phyloP scores from a whole-genome alignment of 2,797 vertebrate genomes.

The Alauda arvensis region DNA sequence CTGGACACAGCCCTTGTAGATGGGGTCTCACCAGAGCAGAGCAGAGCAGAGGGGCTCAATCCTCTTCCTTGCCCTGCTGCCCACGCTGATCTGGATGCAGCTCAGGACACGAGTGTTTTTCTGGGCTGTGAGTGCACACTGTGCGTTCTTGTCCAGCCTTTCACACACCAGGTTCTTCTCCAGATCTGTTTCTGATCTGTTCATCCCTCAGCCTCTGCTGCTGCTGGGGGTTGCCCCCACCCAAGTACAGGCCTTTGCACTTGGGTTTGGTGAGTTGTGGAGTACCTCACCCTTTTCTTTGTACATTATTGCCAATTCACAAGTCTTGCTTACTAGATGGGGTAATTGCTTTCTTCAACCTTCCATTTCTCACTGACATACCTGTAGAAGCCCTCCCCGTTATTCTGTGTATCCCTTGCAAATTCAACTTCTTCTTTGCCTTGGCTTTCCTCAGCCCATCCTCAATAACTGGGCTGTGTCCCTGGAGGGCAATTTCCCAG shows the following conservation, averaged over 20 bases:
- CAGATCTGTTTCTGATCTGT: neutral
- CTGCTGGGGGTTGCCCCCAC: neutral
- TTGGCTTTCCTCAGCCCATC: neutral
- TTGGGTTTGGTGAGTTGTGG: neutral
- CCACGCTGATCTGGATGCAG: neutral
- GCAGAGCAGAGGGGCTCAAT: neutral
- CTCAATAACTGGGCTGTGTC: neutral
- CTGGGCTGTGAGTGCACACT: no score
- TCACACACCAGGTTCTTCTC: neutral
- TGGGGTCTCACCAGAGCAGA: neutral
- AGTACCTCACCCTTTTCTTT: neutral
- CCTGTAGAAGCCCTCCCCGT: no score
- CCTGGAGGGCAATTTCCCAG: neutral
- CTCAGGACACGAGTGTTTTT: accelerated
- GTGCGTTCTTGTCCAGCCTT: neutral
- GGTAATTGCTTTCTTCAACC: neutral
- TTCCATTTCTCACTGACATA: neutral
- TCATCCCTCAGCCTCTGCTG: neutral
- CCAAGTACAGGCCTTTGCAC: neutral
- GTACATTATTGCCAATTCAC: neutral
- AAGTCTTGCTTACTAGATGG: neutral
- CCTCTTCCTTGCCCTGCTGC: neutral
- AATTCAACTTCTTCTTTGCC: neutral
- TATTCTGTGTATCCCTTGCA: neutral
- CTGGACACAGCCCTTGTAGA: neutral